phyloP scores from a whole-genome alignment of 1,140 invertebrate species.

The Drosophila parvula region DNA sequence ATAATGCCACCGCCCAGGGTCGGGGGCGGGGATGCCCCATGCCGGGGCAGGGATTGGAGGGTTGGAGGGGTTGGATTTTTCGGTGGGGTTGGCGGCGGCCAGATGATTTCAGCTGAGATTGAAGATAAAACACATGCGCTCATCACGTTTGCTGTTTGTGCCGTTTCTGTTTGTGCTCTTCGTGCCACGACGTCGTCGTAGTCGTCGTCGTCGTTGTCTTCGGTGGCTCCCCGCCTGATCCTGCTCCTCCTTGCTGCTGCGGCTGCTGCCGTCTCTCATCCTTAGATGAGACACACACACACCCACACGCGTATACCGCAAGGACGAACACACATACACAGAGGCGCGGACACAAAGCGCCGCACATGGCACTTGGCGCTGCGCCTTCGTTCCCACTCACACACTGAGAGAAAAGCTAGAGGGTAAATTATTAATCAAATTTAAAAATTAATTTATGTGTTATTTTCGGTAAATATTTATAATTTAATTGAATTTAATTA shows the following conservation, averaged over 20 bases:
- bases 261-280: background rate
- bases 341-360: conserved; percentile 51
- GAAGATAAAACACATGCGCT: conserved; percentile 82
- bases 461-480: too few relatives aligned
- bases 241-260: conserved; percentile 27
- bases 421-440: background rate
- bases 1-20: conserved; percentile 39
- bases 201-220: conserved; percentile 2
- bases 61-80: background rate
- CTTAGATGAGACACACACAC: conserved; percentile 2
- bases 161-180: conserved; percentile 61
- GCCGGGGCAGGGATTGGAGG: background rate
- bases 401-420: background rate
- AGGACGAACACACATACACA: conserved; percentile 36
- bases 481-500: too few relatives aligned
- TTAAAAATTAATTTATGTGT: too few relatives aligned
- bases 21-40: background rate
- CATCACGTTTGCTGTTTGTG: conserved; percentile 74
- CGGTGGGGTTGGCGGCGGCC: conserved; percentile 27
- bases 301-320: conserved; percentile 23
- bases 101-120: conserved; percentile 80
- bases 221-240: conserved; percentile 10
- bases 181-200: conserved; percentile 17
- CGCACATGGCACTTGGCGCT: conserved; percentile 76
- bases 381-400: conserved; percentile 56